These are phyloP conservation scores for Lamellibrachia columna DNA, from an alignment of 2,888 invertebrate species.

Conservation along the genomic window DNA sequence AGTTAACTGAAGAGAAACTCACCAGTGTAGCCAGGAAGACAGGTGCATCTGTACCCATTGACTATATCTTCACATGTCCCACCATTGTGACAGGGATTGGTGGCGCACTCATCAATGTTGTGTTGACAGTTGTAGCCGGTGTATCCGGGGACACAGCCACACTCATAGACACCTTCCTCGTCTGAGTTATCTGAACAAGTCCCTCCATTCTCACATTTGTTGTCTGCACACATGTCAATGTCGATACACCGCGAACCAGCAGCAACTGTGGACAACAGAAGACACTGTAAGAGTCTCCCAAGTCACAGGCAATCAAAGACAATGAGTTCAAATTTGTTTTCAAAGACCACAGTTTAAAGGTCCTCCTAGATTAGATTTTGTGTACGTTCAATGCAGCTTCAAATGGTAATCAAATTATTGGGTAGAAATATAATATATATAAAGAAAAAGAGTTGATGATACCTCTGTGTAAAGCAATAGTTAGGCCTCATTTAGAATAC, in stretches of 20 bases:
- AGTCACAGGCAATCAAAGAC: not conserved
- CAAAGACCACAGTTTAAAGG: no score
- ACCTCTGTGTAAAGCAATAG: no score
- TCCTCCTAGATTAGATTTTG: no score
- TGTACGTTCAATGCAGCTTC: no score
- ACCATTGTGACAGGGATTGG: not conserved
- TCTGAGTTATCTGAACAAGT: not conserved
- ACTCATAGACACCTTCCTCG: not conserved
- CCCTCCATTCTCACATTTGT: not conserved
- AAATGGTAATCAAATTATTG: no score
- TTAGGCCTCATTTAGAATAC: no score
- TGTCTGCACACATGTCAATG: not conserved
- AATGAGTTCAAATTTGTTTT: no score
- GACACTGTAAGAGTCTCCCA: not conserved
- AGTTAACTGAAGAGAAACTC: not conserved
- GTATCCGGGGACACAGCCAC: not conserved
- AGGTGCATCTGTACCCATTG: not conserved
- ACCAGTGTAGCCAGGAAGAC: not conserved
- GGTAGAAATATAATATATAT: no score
- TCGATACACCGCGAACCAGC: not conserved
- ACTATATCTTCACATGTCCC: not conserved
- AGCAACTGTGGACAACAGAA: not conserved
- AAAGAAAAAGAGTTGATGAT: no score
- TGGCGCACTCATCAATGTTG: not conserved
- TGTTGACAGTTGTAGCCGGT: constrained; percentile 6